Conservation (phyloP, 1,140 invertebrate species). For the Phortica variegata region DNA sequence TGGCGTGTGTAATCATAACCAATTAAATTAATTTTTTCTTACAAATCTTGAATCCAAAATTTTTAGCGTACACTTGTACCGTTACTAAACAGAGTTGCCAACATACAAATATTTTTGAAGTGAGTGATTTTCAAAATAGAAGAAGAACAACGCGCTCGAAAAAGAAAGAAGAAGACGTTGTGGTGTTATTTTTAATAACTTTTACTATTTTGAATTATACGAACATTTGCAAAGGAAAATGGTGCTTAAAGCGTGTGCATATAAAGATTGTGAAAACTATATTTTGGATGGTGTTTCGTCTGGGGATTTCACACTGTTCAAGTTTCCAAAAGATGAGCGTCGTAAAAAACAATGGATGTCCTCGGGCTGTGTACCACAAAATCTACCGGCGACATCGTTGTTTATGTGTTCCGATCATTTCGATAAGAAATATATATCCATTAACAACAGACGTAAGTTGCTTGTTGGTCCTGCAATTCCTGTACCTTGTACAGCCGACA, state of each 20-base stretch:
- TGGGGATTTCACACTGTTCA: slow-evolving; percentile 26
- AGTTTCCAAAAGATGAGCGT: slow-evolving; percentile 34
- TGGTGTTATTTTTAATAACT: too few relatives aligned
- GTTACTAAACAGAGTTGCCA: neutral
- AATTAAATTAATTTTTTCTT: too few relatives aligned
- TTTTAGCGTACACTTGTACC: neutral
- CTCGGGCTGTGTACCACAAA: slow-evolving; percentile 25
- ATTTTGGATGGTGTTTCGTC: slow-evolving; percentile 9
- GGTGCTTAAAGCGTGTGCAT: slow-evolving; percentile 27
- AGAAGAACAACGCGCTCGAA: neutral
- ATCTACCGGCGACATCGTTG: slow-evolving; percentile 18
- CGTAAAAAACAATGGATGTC: slow-evolving; percentile 29
- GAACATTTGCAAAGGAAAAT: too few relatives aligned
- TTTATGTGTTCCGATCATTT: slow-evolving; percentile 47
- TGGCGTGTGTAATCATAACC: slow-evolving; percentile 29
- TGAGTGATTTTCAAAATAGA: too few relatives aligned
- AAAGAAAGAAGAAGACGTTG: slow-evolving; percentile 1
- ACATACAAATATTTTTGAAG: neutral
- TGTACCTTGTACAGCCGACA: slow-evolving; percentile 13
- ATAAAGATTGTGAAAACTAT: slow-evolving; percentile 36
- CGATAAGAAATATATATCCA: slow-evolving; percentile 31
- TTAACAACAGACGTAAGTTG: slow-evolving; percentile 22
- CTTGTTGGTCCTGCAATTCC: slow-evolving; percentile 40
- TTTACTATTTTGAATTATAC: too few relatives aligned
- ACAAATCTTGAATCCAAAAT: too few relatives aligned